phyloP scores from a whole-genome alignment of 2,113 vertebrate genomes.

The Melanerpes formicivorus region DNA sequence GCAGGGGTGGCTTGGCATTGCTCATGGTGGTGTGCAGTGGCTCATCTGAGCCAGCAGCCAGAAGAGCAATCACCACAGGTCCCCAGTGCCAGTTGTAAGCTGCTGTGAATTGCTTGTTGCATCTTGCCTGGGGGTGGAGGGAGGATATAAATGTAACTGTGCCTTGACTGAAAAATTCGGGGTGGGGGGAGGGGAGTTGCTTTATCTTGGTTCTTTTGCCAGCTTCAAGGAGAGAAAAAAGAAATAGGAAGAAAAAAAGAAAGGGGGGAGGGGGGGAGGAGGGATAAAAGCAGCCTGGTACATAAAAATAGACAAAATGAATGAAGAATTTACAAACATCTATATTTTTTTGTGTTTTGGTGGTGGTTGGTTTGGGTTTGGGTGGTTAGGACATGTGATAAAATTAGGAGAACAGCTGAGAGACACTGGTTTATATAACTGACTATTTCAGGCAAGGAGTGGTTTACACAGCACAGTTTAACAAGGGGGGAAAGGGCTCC shows the following conservation, averaged over 20 bases:
- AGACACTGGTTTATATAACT: slow-evolving; percentile 80
- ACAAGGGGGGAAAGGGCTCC: slow-evolving; percentile 69
- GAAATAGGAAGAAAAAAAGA: too few relatives aligned
- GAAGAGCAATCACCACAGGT: background rate
- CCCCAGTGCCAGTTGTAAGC: background rate
- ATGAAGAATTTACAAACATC: slow-evolving; percentile 83
- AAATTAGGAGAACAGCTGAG: slow-evolving; percentile 77
- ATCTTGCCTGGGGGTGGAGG: background rate
- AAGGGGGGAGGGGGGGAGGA: too few relatives aligned
- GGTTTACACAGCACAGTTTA: slow-evolving; percentile 73
- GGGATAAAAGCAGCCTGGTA: background rate
- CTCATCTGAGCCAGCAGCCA: background rate
- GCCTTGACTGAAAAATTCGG: background rate
- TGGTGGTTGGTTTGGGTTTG: too few relatives aligned
- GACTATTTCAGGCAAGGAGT: slow-evolving; percentile 77
- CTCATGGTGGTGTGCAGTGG: background rate
- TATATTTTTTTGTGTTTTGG: slow-evolving; percentile 80
- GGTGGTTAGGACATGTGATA: slow-evolving; percentile 71
- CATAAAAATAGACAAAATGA: slow-evolving; percentile 73
- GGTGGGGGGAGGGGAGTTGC: background rate
- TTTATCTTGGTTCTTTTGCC: slow-evolving; percentile 16
- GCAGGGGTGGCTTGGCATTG: background rate
- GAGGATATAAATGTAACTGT: background rate
- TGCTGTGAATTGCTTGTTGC: background rate
- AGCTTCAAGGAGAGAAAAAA: background rate